Evolutionary conservation across 2,888 invertebrate genomes (phyloP).

Genomic region (Lithophane leautieri): DNA sequence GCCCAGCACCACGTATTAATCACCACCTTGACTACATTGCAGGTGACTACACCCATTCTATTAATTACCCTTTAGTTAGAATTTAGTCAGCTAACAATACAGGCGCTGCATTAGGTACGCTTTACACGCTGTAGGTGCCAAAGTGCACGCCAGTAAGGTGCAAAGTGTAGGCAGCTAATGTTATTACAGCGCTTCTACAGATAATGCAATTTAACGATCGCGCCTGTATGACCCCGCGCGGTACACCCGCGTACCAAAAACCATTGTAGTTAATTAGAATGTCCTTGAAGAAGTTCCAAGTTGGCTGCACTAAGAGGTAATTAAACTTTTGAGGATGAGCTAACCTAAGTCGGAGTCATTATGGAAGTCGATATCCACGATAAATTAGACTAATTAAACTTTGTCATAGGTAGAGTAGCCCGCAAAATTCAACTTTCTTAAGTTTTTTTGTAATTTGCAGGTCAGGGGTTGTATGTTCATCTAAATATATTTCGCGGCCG

Average conservation of each 20-base stretch:
- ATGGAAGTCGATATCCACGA: not conserved
- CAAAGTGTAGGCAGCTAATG: constrained; percentile 46
- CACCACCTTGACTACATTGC: no score
- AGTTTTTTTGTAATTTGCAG: no score
- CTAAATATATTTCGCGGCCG: no score
- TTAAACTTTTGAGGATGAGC: not conserved
- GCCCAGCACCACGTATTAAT: not conserved
- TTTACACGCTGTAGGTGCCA: constrained; percentile 8
- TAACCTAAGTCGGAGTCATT: not conserved
- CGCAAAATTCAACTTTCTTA: no score
- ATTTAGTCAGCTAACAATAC: not conserved
- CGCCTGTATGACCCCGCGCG: no score
- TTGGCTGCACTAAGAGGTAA: constrained; percentile 1
- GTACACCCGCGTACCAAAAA: no score
- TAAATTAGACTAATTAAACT: not conserved
- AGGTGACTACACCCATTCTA: not conserved
- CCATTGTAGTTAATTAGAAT: no score
- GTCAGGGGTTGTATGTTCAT: no score
- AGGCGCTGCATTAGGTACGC: not conserved
- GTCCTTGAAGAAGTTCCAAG: no score
- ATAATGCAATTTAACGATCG: constrained; percentile 28
- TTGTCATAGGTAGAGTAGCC: no score
- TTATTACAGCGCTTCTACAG: constrained; percentile 30
- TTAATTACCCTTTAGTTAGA: not conserved
- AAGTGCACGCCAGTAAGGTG: constrained; percentile 52